phyloP scores from a whole-genome alignment of 2,888 invertebrate species.

The Parnassius apollo region DNA sequence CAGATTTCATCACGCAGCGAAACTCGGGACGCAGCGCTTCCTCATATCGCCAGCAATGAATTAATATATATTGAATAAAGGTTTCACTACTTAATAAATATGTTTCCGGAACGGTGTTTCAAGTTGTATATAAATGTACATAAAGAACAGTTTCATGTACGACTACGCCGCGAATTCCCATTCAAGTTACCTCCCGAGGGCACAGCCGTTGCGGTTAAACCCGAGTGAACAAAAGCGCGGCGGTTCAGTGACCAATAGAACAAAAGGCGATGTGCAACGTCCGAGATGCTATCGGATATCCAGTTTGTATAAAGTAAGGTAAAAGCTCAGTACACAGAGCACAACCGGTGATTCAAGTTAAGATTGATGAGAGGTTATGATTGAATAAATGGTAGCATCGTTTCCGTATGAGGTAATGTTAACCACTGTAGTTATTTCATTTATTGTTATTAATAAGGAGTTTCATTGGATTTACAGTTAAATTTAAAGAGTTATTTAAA shows the following conservation, averaged over 20 bases:
- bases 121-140: too few species aligned
- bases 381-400: constrained; percentile 8
- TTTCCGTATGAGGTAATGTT: constrained; percentile 16
- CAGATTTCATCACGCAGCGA: too few species aligned
- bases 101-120: too few species aligned
- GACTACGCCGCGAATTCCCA: not conserved
- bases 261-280: constrained; percentile 35
- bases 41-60: too few species aligned
- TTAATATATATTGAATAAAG: too few species aligned
- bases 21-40: too few species aligned
- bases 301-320: constrained; percentile 25
- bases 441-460: too few species aligned
- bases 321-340: constrained; percentile 19
- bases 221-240: constrained; percentile 30
- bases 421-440: not conserved
- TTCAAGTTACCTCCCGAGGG: not conserved
- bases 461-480: too few species aligned
- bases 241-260: constrained; percentile 31
- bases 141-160: not conserved
- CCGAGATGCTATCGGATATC: constrained; percentile 37
- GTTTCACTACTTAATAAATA: too few species aligned
- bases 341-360: constrained; percentile 18
- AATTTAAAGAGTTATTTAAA: too few species aligned
- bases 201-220: not conserved
- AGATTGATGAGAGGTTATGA: not conserved